Percentiles rank a stretch among this genome's conserved stretches.
These are phyloP conservation scores for Harpalus rubripes DNA, from an alignment of 2,888 invertebrate genomes.

Conservation along the genomic window DNA sequence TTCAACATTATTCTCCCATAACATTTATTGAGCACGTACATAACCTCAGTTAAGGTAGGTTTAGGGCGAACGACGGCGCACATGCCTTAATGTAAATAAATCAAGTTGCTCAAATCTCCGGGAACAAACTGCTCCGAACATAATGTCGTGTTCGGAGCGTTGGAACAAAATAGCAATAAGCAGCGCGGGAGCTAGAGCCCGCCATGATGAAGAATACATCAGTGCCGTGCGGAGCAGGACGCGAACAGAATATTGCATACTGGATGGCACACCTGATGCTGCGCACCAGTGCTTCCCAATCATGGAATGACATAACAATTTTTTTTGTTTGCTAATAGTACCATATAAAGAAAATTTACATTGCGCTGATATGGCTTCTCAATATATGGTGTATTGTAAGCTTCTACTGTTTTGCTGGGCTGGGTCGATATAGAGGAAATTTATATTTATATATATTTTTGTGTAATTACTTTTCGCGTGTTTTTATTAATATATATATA, in stretches of 20 bases:
- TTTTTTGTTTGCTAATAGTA: not conserved
- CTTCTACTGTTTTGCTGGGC: no score
- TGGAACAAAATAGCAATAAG: constrained; percentile 63
- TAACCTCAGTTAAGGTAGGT: not conserved
- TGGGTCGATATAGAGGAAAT: no score
- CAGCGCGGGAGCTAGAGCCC: not conserved
- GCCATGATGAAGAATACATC: constrained; percentile 57
- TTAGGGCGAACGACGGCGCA: not conserved
- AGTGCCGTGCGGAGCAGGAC: constrained; percentile 8
- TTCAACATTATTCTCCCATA: not conserved
- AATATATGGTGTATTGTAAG: no score
- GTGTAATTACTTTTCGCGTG: no score
- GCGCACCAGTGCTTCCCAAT: constrained; percentile 24
- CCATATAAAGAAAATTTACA: not conserved
- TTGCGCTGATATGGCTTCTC: not conserved
- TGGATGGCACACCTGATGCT: constrained; percentile 65
- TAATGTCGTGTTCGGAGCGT: constrained; percentile 52
- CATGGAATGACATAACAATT: not conserved
- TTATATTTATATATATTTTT: no score
- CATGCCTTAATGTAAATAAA: constrained; percentile 51
- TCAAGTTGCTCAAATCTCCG: constrained; percentile 47
- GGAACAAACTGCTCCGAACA: constrained; percentile 52
- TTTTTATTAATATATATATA: no score
- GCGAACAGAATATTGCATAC: constrained; percentile 58
- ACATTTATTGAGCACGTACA: not conserved